Evolutionary conservation across 2,888 invertebrate genomes (phyloP).

Genomic region (Pycnomerus fuliginosus): DNA sequence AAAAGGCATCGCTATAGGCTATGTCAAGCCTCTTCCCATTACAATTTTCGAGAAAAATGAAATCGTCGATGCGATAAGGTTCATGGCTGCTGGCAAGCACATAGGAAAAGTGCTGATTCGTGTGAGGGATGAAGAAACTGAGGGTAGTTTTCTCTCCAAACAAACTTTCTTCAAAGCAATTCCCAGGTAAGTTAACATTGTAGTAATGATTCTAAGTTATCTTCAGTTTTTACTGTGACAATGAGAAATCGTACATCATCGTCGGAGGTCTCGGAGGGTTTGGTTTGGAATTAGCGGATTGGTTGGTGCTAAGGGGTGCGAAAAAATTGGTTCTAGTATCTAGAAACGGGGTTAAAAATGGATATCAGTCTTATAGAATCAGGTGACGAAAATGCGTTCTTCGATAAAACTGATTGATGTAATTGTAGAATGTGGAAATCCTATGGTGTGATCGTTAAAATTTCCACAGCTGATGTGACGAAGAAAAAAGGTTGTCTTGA

Average conservation of each 20-base stretch:
- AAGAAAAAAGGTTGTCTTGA: conserved; percentile 67
- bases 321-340: conserved; percentile 77
- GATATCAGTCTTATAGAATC: conserved; percentile 66
- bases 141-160: background rate
- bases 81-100: conserved; percentile 69
- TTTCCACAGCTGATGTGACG: conserved; percentile 72
- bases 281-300: conserved; percentile 84
- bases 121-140: conserved; percentile 37
- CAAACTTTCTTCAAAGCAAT: background rate
- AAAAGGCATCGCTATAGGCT: conserved; percentile 63
- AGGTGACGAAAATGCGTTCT: too few species aligned
- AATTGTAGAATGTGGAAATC: conserved; percentile 64
- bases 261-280: conserved; percentile 89
- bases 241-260: conserved; percentile 60
- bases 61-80: conserved; percentile 70
- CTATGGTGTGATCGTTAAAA: conserved; percentile 66
- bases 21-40: conserved; percentile 66
- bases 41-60: conserved; percentile 65
- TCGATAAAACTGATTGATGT: too few species aligned
- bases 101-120: conserved; percentile 68
- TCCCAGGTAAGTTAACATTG: background rate
- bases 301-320: conserved; percentile 82
- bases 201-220: conserved; percentile 1
- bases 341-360: conserved; percentile 73
- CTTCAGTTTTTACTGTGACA: conserved; percentile 46